Evolutionary conservation across 2,113 vertebrate species (phyloP), one percentile per base, ranked within the genome.

Genomic region (Tetraodon nigroviridis): DNA sequence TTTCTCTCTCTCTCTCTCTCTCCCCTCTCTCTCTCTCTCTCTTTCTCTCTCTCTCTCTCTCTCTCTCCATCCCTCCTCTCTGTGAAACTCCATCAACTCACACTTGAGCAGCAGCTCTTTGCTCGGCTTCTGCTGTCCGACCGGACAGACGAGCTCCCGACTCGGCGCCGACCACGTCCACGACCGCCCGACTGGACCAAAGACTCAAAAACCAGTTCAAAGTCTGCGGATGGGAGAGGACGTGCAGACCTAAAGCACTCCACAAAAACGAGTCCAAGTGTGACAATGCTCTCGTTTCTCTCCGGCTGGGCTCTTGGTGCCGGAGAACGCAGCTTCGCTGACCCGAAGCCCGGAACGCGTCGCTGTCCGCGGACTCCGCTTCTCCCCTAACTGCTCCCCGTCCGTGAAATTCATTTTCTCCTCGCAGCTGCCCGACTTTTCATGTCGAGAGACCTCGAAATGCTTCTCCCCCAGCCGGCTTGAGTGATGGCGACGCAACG

Each of bases 401-500:
- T 50, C 14, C 27, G n/a, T 53, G 51, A 67, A 64, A 73, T 42
- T 20, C 27, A 52, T 47, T 50, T 44, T n/a, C 37, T 29, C 40
- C 42, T 20, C 29, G 18, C n/a, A 52, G 55, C 51, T 47, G 52
- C 19, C 3, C 10, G 73, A 76, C 55, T 76, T 81, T 64, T 6
- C 21, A 6, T 16, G 7, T 47, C 8, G 18, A 3, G 49, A 41
- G 57, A 46, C 49, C 50, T 47, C 44, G 20, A 24, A 46, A 41
- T 55, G 69, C 59, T 48, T 66, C 15, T 32, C 29, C 17, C 3
- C 19, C 29, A 0, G 58, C 10, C 15, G 29, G 57, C 20, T 5
- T 84, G 69, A 78, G 67, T n/a, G 50, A 84, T 82, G 82, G 80
- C 64, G 54, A 48, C 56, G 42, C 18, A 40, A 66, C 60, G 18